Percentiles rank a stretch among this genome's conserved stretches.
Conservation (phyloP, 2,113 vertebrate genomes). For the Pelobates fuscus region DNA sequence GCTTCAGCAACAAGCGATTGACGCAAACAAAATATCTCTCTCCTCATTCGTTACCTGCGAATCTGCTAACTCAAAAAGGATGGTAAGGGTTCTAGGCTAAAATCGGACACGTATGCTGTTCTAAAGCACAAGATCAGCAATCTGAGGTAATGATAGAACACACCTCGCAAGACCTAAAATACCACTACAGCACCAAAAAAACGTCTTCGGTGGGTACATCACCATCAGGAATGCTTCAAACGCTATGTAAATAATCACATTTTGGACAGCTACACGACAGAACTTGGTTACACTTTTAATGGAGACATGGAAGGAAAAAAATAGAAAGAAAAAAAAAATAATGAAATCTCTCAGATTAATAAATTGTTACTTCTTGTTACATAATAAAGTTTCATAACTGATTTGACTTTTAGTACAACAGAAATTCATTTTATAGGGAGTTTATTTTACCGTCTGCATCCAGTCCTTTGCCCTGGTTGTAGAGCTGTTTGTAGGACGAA, state of each 20-base stretch:
- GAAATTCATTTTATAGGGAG: no score
- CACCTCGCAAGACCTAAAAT: background rate
- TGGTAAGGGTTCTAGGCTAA: background rate
- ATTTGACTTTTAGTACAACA: conserved; percentile 25
- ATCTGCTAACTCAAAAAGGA: background rate
- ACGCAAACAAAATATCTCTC: background rate
- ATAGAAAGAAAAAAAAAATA: background rate
- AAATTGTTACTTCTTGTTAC: conserved; percentile 32
- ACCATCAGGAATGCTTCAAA: background rate
- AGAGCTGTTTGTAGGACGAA: no score
- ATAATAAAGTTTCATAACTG: conserved; percentile 42
- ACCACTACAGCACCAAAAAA: background rate
- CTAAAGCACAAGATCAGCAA: background rate
- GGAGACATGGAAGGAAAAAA: background rate
- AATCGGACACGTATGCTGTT: background rate
- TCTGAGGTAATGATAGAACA: background rate
- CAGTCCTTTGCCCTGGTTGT: no score
- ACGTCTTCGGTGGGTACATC: background rate
- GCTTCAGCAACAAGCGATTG: background rate
- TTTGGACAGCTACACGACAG: background rate
- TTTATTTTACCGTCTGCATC: no score
- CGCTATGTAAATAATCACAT: background rate
- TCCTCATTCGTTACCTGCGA: no score
- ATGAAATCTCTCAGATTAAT: background rate
- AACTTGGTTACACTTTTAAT: background rate